Evolutionary conservation across 2,113 vertebrate genomes (phyloP).

Genomic region (Macrotus californicus): DNA sequence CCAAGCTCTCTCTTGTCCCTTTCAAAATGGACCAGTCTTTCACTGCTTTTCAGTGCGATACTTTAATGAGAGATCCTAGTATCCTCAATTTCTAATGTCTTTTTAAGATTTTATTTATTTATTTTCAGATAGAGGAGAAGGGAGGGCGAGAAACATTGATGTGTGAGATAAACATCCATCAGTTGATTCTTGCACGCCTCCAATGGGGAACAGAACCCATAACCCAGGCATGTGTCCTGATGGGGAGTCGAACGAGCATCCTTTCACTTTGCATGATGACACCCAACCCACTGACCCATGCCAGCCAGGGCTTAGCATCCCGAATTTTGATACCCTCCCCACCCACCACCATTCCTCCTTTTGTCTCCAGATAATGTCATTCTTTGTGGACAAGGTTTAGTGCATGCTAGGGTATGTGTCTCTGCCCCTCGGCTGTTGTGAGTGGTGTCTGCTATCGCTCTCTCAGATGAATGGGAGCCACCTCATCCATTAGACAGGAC

Average conservation of each 20-base stretch:
- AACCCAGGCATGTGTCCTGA: no score
- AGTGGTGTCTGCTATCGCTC: neutral
- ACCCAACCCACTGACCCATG: no score
- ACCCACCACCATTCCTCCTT: neutral
- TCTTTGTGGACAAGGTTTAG: neutral
- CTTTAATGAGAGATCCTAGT: neutral
- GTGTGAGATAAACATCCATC: no score
- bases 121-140: no score
- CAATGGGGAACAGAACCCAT: no score
- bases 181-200: no score
- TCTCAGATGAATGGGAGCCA: neutral
- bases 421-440: no score
- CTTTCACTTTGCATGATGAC: no score
- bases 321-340: neutral
- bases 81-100: neutral
- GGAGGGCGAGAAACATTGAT: no score
- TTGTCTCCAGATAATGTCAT: neutral
- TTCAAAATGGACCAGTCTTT: neutral
- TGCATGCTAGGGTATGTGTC: neutral
- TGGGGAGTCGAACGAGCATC: no score
- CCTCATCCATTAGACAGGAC: neutral
- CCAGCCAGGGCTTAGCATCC: no score
- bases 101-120: no score
- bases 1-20: neutral
- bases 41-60: neutral